These are phyloP conservation scores for Hypolimnas misippus DNA, from an alignment of 2,888 invertebrate species.

Conservation along the genomic window DNA sequence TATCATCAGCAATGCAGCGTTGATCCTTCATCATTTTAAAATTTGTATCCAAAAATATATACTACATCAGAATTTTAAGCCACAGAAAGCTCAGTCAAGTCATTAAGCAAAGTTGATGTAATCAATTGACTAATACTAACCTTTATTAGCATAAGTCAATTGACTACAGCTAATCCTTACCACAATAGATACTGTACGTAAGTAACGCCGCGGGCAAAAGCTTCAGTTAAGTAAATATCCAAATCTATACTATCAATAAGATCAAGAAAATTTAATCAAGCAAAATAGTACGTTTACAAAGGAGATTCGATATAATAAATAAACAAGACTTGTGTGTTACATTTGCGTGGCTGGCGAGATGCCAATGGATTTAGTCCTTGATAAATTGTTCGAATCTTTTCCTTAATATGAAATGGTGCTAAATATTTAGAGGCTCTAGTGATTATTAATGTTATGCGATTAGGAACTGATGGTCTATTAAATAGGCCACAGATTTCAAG, in stretches of 20 bases:
- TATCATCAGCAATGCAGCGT: too few species aligned
- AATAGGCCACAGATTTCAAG: too few species aligned
- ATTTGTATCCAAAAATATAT: too few species aligned
- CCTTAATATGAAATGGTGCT: slow-evolving; percentile 15
- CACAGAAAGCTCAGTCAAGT: too few species aligned
- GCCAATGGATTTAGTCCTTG: slow-evolving; percentile 22
- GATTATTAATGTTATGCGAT: not conserved
- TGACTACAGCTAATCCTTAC: too few species aligned
- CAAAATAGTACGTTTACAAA: slow-evolving; percentile 23
- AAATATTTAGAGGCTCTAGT: not conserved
- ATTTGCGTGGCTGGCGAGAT: slow-evolving; percentile 22
- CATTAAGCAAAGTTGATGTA: too few species aligned
- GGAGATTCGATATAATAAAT: slow-evolving; percentile 29
- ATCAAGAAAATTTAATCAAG: slow-evolving; percentile 32
- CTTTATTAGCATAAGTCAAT: too few species aligned
- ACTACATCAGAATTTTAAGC: too few species aligned
- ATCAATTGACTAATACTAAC: too few species aligned
- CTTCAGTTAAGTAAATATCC: not conserved
- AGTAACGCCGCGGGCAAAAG: too few species aligned
- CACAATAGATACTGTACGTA: not conserved
- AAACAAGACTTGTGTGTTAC: slow-evolving; percentile 23
- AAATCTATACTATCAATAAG: slow-evolving; percentile 12
- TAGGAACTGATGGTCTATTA: not conserved
- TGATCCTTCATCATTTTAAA: too few species aligned
- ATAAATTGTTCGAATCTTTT: slow-evolving; percentile 13